Evolutionary conservation across 2,888 invertebrate species (phyloP), one percentile per base, ranked within the genome.

Genomic region (Epirrhoe tristata): DNA sequence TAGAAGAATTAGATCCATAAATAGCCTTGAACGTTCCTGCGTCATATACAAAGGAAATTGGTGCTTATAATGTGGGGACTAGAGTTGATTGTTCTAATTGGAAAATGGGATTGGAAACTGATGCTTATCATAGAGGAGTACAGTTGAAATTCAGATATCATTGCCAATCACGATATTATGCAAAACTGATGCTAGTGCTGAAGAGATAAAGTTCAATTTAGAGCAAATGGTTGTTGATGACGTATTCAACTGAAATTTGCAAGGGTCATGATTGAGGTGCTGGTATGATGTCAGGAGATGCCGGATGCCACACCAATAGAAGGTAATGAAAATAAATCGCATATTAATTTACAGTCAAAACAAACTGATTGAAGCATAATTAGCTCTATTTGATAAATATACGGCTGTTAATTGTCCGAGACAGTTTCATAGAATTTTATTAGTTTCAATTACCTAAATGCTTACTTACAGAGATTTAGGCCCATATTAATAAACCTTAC

Each of bases 191-290:
- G 46, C 63, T 67, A 57, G 48, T 59, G 24, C 16, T 12, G 0
- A 24, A 31, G 36, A 43, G 39, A 48, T 31, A 60, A 17, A 57
- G 60, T 54, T 58, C 16, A 53, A 10, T 51, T 17, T 58, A 14
- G 6, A 6, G 34, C 31, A 17, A 48, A 5, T 48, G 36, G 55
- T 58, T 57, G 58, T 8, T 31, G 58, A 50, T 63, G 66, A 63
- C 65, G 61, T 39, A 51, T 58, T 64, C 39, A 58, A 43, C 65
- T 31, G 55, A 24, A 63, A 61, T 67, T 67, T n/a, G 58, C 67
- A 6, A 58, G 66, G 63, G 61, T 61, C 67, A 58, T 52, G 50
- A 52, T 24, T 14, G 43, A 48, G 51, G 58, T 58, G 60, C 54
- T 54, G 24, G 17, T 55, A 34, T 62, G 67, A 56, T 53, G 58